Percentiles rank a stretch among this genome's conserved stretches.
These are phyloP conservation scores for Bambusicola thoracicus DNA, from an alignment of 2,113 vertebrate species.

Conservation along the genomic window DNA sequence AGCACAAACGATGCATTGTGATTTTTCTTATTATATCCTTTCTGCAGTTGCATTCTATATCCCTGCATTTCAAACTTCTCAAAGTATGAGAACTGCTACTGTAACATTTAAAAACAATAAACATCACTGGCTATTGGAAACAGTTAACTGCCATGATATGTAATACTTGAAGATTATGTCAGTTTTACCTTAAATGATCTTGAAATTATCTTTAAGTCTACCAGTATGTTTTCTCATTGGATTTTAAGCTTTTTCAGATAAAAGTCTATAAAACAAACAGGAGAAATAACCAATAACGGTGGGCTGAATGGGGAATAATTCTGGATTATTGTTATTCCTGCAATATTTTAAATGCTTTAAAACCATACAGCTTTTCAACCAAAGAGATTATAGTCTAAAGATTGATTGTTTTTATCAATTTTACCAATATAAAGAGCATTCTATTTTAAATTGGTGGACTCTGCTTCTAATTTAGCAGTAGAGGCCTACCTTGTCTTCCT, in stretches of 20 bases:
- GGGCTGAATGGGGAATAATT: neutral
- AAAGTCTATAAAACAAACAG: neutral
- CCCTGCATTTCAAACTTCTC: neutral
- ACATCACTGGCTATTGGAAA: neutral
- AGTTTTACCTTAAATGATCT: neutral
- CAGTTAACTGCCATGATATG: neutral
- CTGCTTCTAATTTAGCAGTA: neutral
- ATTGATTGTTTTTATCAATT: neutral
- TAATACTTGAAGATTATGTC: neutral
- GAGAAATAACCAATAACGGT: neutral
- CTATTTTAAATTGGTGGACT: neutral
- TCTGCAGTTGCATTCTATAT: neutral
- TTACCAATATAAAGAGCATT: neutral
- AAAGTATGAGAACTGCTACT: accelerated
- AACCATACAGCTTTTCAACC: neutral
- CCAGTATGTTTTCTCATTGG: neutral
- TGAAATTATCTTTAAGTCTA: neutral
- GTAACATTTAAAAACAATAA: neutral
- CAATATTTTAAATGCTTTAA: neutral
- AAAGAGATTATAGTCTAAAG: neutral
- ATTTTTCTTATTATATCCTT: neutral
- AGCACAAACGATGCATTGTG: neutral
- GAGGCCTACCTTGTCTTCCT: neutral
- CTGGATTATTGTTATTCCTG: neutral
- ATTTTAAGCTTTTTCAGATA: neutral